phyloP scores from a whole-genome alignment of 2,888 invertebrate species.

The Campaea margaritaria region DNA sequence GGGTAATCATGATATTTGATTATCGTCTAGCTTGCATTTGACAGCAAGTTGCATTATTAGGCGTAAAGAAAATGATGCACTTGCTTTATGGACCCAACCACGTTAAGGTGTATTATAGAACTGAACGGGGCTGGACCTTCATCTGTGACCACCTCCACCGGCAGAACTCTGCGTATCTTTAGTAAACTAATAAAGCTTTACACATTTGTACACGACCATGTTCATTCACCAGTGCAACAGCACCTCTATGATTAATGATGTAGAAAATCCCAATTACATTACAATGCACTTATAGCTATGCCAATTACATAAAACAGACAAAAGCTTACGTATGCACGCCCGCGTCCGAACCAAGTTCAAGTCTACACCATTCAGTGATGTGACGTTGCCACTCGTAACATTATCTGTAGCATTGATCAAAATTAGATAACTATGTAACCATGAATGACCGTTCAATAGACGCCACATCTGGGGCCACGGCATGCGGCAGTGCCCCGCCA shows the following conservation, averaged over 20 bases:
- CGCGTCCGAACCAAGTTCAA: constrained; percentile 27
- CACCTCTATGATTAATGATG: too few relatives aligned
- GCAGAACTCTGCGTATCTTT: too few relatives aligned
- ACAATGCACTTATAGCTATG: constrained; percentile 1
- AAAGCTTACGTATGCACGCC: constrained; percentile 20
- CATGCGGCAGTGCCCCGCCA: neutral
- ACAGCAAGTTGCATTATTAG: too few relatives aligned
- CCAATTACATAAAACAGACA: constrained; percentile 20
- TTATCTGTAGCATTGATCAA: constrained; percentile 38
- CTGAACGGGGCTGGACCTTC: too few relatives aligned
- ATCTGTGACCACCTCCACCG: too few relatives aligned
- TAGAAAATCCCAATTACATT: neutral
- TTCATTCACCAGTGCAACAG: too few relatives aligned
- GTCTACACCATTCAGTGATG: constrained; percentile 22
- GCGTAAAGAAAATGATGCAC: too few relatives aligned
- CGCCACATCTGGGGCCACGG: neutral
- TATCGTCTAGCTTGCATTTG: too few relatives aligned
- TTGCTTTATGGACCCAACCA: too few relatives aligned
- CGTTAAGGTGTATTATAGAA: too few relatives aligned
- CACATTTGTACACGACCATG: too few relatives aligned
- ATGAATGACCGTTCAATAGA: constrained; percentile 15
- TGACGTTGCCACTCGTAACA: constrained; percentile 28
- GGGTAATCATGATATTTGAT: neutral
- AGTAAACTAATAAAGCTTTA: too few relatives aligned
- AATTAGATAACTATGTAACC: constrained; percentile 30